Evolutionary conservation across 2,888 invertebrate species (phyloP), one percentile per base, ranked within the genome.

Genomic region (Dorcus hopei): DNA sequence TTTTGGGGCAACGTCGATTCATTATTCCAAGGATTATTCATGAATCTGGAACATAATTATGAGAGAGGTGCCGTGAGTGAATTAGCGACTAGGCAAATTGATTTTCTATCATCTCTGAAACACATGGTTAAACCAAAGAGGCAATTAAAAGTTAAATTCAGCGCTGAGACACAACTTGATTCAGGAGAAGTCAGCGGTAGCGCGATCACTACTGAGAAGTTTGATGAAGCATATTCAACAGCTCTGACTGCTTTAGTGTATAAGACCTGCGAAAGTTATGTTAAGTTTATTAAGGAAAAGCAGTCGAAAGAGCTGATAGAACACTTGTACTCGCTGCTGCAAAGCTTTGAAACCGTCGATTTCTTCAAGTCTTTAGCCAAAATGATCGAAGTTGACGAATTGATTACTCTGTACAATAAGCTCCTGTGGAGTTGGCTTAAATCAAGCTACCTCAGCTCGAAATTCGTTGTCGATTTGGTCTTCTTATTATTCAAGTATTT

Each of bases 401-500:
- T 73, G 42, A 61, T 71, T 14, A 63, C 69, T 52, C 66, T 78
- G 60, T 74, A 71, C 50, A 57, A 65, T 39, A 65, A 71, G 51
- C 59, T 74, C 23, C 65, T 76, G 26, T 16, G 59, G 9, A 66
- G 63, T 0, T 86, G 87, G 85, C 74, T 88, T 52, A 65, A 76
- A 0, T 77, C 79, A 0, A 81, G 82, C 50, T 72, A 79, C 0
- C 81, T 83, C 65, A 77, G 82, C 16, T 81, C 82, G 41, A 81
- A 82, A 62, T 72, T 81, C 38, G 77, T 87, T 2, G 78, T 88
- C 2, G 85, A 87, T 68, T 77, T 90, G 9, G 77, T 86, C 49
- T 89, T 91, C 72, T 78, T 84, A 57, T 70, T 88, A 50, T 70
- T 87, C 58, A 78, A 79, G 38, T 82, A 85, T 63, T 72, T 88